Conservation (phyloP, 2,888 invertebrate species). For the Morpho deidamia region DNA sequence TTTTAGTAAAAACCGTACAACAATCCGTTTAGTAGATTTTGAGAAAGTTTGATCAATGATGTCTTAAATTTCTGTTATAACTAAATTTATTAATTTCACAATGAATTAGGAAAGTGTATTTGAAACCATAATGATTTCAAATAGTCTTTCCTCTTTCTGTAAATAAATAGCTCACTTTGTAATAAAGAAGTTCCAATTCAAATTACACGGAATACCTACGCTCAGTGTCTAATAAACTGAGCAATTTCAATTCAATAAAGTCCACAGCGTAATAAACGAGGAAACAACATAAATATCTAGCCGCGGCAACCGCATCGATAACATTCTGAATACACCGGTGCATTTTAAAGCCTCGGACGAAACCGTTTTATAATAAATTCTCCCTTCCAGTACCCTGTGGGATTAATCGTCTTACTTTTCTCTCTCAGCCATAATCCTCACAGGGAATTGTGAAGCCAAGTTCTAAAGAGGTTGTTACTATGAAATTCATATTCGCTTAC, state of each 20-base stretch:
- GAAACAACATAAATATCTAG: constrained; percentile 34
- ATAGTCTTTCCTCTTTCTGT: no score
- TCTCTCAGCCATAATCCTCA: constrained; percentile 66
- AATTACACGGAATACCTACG: constrained; percentile 17
- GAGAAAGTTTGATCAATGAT: no score
- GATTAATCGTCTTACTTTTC: constrained; percentile 77
- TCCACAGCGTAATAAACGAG: constrained; percentile 31
- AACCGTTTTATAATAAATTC: constrained; percentile 74
- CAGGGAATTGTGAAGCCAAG: constrained; percentile 68
- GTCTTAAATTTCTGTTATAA: no score
- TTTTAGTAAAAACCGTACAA: no score
- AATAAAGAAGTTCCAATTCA: background rate
- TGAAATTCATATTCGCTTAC: constrained; percentile 29
- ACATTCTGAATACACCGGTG: constrained; percentile 38
- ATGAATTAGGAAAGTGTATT: no score
- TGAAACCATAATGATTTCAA: no score
- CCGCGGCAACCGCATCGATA: constrained; percentile 40
- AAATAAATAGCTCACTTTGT: no score
- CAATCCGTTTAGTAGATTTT: no score
- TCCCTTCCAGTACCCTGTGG: constrained; percentile 58
- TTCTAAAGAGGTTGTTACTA: constrained; percentile 49
- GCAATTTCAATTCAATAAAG: constrained; percentile 32
- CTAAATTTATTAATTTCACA: no score
- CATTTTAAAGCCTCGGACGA: constrained; percentile 53
- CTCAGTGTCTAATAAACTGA: constrained; percentile 30